These are phyloP conservation scores for Pica pica DNA, from an alignment of 2,113 vertebrate genomes.

Conservation along the genomic window DNA sequence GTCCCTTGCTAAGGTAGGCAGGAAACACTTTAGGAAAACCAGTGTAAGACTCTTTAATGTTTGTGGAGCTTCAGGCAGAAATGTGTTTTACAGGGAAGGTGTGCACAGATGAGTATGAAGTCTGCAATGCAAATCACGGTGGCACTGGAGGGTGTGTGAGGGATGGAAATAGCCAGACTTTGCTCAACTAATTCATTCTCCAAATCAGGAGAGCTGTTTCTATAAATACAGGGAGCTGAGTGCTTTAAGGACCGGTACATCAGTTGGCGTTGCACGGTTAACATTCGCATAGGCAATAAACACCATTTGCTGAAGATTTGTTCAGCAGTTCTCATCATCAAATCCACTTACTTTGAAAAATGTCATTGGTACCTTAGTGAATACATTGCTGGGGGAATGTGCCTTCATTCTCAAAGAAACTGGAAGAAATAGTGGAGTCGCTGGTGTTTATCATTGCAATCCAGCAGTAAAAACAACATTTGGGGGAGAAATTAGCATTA, in stretches of 20 bases:
- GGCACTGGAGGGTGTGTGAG: constrained; percentile 32
- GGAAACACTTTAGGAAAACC: neutral
- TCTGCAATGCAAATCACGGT: neutral
- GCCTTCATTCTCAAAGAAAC: constrained; percentile 16
- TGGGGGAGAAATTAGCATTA: constrained; percentile 30
- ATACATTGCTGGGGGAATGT: neutral
- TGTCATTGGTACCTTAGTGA: constrained; percentile 17
- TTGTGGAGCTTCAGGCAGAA: neutral
- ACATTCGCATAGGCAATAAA: constrained; percentile 31
- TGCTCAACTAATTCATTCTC: neutral
- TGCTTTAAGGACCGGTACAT: constrained; percentile 29
- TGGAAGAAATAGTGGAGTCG: neutral
- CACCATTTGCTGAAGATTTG: constrained; percentile 39
- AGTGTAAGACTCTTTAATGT: neutral
- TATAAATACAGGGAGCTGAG: constrained; percentile 30
- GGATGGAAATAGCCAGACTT: constrained; percentile 17
- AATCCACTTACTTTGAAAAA: constrained; percentile 53
- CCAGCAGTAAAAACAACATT: constrained; percentile 30
- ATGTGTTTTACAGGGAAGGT: neutral
- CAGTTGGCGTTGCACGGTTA: neutral
- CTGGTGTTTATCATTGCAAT: constrained; percentile 16
- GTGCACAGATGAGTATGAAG: rapidly evolving
- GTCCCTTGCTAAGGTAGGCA: neutral
- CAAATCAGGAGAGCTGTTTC: neutral
- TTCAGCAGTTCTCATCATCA: constrained; percentile 48